phyloP scores from a whole-genome alignment of 2,113 vertebrate species.

The Leucoraja erinaceus region DNA sequence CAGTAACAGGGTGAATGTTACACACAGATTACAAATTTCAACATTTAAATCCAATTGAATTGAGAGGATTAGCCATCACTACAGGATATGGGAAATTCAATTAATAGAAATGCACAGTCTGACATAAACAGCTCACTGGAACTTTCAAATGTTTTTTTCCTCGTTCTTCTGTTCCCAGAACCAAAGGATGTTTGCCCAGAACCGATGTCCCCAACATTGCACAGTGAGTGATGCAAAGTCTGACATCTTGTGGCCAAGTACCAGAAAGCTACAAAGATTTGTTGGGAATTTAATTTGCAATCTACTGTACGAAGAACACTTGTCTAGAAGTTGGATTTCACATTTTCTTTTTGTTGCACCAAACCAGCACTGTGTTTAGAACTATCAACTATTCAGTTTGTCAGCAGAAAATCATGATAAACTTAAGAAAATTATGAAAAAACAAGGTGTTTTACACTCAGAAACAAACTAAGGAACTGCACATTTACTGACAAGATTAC shows the following conservation, averaged over 20 bases:
- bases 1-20: not conserved
- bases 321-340: not conserved
- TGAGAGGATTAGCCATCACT: not conserved
- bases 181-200: not conserved
- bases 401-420: too few species aligned
- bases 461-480: too few species aligned
- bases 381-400: too few species aligned
- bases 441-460: too few species aligned
- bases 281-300: not conserved
- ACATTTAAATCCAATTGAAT: not conserved
- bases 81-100: not conserved
- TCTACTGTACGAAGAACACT: not conserved
- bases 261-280: not conserved
- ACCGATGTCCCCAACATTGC: not conserved
- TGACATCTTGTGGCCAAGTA: not conserved
- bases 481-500: too few species aligned
- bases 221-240: not conserved
- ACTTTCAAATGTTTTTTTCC: not conserved
- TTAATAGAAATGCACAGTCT: not conserved
- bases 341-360: too few species aligned
- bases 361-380: too few species aligned
- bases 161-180: not conserved
- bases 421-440: too few species aligned
- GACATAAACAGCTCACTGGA: not conserved
- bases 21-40: not conserved